phyloP scores from a whole-genome alignment of 2,113 vertebrate genomes.

The Hylia prasina region DNA sequence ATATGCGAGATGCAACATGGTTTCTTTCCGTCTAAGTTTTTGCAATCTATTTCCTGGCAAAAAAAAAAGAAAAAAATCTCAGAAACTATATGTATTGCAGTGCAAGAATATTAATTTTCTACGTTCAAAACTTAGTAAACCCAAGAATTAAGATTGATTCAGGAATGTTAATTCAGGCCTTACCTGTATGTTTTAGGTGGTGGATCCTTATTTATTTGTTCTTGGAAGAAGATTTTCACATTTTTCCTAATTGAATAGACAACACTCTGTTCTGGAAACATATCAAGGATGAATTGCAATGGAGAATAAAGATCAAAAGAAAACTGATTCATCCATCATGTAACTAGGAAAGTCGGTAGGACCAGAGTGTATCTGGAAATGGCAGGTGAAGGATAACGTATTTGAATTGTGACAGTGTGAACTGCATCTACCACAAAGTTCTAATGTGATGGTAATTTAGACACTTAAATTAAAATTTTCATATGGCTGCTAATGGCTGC shows the following conservation, averaged over 20 bases:
- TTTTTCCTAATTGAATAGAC: background rate
- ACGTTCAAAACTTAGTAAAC: background rate
- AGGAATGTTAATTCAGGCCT: background rate
- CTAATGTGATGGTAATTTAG: constrained; percentile 18
- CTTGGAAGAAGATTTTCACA: background rate
- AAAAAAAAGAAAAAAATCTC: background rate
- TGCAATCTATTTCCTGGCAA: background rate
- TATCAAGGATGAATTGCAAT: background rate
- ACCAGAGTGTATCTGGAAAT: background rate
- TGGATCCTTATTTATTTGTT: background rate
- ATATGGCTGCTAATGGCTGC: constrained; percentile 46
- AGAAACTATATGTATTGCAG: background rate
- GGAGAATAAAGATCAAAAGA: background rate
- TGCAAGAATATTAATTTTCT: background rate
- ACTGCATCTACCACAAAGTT: constrained; percentile 26
- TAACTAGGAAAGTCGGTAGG: background rate
- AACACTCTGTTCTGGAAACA: background rate
- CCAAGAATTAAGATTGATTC: background rate
- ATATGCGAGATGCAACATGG: background rate
- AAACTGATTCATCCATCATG: background rate
- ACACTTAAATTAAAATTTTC: constrained; percentile 41
- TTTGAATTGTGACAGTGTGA: background rate
- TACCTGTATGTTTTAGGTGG: background rate
- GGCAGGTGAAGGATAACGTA: background rate
- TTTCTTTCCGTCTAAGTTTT: background rate